phyloP scores from a whole-genome alignment of 2,888 invertebrate species.

The Limnephilus lunatus region DNA sequence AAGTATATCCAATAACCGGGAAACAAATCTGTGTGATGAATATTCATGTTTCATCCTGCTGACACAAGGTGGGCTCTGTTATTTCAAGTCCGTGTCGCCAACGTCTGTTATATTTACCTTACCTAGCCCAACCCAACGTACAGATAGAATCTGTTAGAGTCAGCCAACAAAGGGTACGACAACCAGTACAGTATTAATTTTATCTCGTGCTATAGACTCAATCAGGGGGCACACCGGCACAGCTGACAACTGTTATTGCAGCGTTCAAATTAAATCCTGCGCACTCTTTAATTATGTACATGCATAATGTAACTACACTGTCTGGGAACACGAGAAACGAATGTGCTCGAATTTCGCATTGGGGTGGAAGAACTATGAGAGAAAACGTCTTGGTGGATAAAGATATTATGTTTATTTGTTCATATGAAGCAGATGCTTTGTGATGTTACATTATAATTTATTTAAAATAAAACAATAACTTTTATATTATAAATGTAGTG shows the following conservation, averaged over 20 bases:
- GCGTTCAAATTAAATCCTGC: conserved; percentile 49
- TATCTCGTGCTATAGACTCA: conserved; percentile 28
- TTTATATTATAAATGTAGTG: too few species aligned
- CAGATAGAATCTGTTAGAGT: background rate
- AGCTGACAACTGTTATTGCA: conserved; percentile 61
- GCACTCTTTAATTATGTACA: conserved; percentile 63
- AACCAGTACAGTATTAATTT: background rate
- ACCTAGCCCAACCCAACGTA: background rate
- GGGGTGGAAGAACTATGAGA: background rate
- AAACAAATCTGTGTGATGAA: conserved; percentile 26
- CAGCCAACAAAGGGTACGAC: background rate
- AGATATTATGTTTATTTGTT: background rate
- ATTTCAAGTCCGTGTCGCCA: background rate
- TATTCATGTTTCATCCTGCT: conserved; percentile 32
- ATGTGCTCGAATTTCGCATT: conserved; percentile 23
- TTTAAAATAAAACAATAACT: too few species aligned
- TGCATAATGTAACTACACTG: conserved; percentile 60
- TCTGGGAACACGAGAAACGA: conserved; percentile 43
- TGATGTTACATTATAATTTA: too few species aligned
- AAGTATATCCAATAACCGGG: conserved; percentile 5
- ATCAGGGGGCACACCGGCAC: conserved; percentile 52
- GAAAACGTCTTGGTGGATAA: background rate
- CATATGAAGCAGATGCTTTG: too few species aligned
- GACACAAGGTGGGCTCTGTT: conserved; percentile 34
- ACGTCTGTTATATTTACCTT: conserved; percentile 13